Conservation (phyloP, 1,140 invertebrate species). For the Scaptodrosophila lebanonensis region DNA sequence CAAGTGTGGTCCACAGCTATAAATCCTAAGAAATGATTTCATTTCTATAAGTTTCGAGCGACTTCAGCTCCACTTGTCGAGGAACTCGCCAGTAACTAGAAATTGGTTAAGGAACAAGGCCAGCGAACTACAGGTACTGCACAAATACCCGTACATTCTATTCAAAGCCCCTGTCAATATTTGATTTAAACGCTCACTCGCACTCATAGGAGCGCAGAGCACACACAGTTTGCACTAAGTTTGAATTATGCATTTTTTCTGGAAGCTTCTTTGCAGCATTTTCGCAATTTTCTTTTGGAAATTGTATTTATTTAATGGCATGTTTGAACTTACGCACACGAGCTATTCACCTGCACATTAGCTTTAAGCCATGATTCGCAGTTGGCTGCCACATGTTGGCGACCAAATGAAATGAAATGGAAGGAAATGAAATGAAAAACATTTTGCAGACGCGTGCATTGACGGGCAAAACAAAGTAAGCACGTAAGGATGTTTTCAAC, state of each 20-base stretch:
- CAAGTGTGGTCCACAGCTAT: too few relatives aligned
- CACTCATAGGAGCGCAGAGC: too few relatives aligned
- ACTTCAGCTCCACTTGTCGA: too few relatives aligned
- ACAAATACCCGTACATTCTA: neutral
- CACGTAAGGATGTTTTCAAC: neutral
- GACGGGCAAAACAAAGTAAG: slow-evolving; percentile 50
- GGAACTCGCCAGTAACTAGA: too few relatives aligned
- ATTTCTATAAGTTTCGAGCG: too few relatives aligned
- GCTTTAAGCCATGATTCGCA: slow-evolving; percentile 55
- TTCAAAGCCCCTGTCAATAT: slow-evolving; percentile 40
- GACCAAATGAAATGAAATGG: slow-evolving; percentile 68
- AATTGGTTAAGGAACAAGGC: too few relatives aligned
- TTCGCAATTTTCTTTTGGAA: slow-evolving; percentile 4
- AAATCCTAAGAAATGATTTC: too few relatives aligned
- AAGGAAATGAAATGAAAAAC: slow-evolving; percentile 57
- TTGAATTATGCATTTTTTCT: slow-evolving; percentile 61
- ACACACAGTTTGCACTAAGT: slow-evolving; percentile 33
- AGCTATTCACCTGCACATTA: too few relatives aligned
- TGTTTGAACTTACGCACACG: too few relatives aligned
- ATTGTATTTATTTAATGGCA: slow-evolving; percentile 58
- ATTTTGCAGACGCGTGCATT: slow-evolving; percentile 62
- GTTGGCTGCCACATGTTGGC: slow-evolving; percentile 45
- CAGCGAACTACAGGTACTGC: neutral
- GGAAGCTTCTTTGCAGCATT: slow-evolving; percentile 38
- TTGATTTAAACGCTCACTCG: slow-evolving; percentile 42